Evolutionary conservation across 2,113 vertebrate genomes (phyloP), one percentile per base, ranked within the genome.

Genomic region (Grus americana): DNA sequence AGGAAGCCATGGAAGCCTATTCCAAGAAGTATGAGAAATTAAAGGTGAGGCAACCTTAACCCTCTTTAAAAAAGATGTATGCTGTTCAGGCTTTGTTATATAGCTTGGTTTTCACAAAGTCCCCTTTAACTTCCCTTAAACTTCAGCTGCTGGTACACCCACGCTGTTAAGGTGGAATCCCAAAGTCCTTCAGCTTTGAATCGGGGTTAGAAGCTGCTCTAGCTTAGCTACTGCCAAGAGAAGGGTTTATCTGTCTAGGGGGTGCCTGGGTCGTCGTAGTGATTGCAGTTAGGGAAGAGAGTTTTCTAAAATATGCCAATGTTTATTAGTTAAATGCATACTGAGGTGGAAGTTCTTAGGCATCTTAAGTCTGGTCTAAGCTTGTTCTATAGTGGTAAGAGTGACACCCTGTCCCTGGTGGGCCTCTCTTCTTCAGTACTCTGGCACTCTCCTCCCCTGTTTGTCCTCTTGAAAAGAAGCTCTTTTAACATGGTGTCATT

Each of bases 1-100:
- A 98, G 88, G 98, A 98, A 88, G 98, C 99, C 79, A 99, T 99
- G 98, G 99, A 99, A 67, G 98, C 98, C 13, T 99, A 99, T 97
- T 99, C 99, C 22, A 98, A 98, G 88, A 99, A 99, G 95, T 99
- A 99, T 8, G 99, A 99, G 98, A 99, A 99, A 55, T 98, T 99
- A 21, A 99, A 99, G 99, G 99, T 99, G 93, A 91, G 88, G 5
- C 32, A 40, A 22, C n/a, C 23, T 36, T 68, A 68, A 67, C 30
- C 5, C 23, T 68, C 57, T 49, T 16, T 10, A 6, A 15, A 36
- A 38, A 29, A 57, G 32, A 18, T 5, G 6, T 21, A 0, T 65
- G 61, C 34, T 27, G 29, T 15, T 52, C 54, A 46, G 58, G 7
- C 54, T 30, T 47, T 2, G 30, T n/a, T 74, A 15, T 1, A 6